Percentiles rank a stretch among this genome's conserved stretches.
Evolutionary conservation across 64 coral and sea anemone genomes (phyloP).

Genomic region (Astreopora myriophthalma): DNA sequence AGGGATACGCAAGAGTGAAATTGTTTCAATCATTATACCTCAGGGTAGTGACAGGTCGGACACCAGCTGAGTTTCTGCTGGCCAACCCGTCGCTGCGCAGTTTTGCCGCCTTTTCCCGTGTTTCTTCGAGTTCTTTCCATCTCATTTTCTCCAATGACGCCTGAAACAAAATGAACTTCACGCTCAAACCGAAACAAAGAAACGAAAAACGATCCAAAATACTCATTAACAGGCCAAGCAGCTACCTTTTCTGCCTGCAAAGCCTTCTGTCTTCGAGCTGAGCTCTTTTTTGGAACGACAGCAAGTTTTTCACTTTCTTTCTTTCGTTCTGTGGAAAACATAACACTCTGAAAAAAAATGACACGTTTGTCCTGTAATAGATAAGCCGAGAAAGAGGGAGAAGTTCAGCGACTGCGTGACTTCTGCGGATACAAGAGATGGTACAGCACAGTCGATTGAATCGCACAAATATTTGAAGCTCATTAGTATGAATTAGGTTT

Average conservation of each 20-base stretch:
- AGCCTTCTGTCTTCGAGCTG: conserved; percentile 59
- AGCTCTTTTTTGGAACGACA: conserved; percentile 66
- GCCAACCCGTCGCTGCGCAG: conserved; percentile 73
- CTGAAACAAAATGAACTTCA: background rate
- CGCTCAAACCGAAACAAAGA: background rate
- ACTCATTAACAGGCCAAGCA: background rate
- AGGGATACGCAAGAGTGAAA: too few species aligned
- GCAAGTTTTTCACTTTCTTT: conserved; percentile 64
- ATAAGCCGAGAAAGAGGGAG: too few species aligned
- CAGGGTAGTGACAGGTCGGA: conserved; percentile 66
- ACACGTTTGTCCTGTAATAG: too few species aligned
- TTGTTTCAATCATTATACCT: conserved; percentile 66
- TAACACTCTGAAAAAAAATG: background rate
- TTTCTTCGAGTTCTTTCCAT: conserved; percentile 88
- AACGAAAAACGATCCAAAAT: background rate
- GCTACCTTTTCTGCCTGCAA: conserved; percentile 86
- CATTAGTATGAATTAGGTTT: too few species aligned
- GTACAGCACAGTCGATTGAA: too few species aligned
- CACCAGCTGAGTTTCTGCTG: conserved; percentile 81
- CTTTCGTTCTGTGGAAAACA: conserved; percentile 66
- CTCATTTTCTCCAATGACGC: conserved; percentile 82
- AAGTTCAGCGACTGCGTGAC: too few species aligned
- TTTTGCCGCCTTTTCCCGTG: conserved; percentile 86
- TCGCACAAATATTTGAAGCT: too few species aligned
- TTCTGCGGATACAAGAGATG: too few species aligned